phyloP scores from a whole-genome alignment of 2,113 vertebrate species.

The Syngnathus scovelli region DNA sequence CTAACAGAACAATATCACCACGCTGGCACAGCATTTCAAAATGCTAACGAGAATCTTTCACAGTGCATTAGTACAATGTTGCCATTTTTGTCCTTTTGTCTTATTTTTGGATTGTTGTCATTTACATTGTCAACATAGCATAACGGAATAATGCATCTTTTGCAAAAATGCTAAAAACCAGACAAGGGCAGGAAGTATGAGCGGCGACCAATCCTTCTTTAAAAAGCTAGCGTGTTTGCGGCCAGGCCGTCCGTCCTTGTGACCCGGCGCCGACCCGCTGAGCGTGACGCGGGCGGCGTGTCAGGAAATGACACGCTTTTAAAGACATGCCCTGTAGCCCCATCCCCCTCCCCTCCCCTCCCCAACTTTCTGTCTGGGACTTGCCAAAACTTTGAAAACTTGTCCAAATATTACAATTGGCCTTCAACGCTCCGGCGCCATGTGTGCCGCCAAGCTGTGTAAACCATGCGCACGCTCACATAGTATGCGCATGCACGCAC shows the following conservation, averaged over 20 bases:
- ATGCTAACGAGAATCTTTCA: no score
- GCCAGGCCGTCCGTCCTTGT: not conserved
- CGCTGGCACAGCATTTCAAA: no score
- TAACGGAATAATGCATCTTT: no score
- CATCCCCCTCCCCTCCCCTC: not conserved
- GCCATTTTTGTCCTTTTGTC: no score
- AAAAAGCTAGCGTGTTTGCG: not conserved
- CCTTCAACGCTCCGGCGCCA: not conserved
- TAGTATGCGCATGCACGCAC: no score
- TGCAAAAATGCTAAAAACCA: no score
- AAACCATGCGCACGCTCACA: not conserved
- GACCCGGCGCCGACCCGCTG: not conserved
- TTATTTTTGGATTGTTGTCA: no score
- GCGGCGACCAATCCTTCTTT: not conserved
- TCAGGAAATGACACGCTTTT: constrained; percentile 3
- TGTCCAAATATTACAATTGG: constrained; percentile 8
- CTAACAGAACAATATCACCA: no score
- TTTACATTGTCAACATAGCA: no score
- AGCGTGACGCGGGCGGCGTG: constrained; percentile 1
- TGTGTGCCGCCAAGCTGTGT: constrained; percentile 1
- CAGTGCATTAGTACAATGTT: no score
- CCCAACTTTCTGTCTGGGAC: not conserved
- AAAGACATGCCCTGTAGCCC: not conserved
- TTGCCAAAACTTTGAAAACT: constrained; percentile 4
- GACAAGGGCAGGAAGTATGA: no score